Conservation (phyloP, 92 coral and sea anemone species). For the Galaxea fascicularis region DNA sequence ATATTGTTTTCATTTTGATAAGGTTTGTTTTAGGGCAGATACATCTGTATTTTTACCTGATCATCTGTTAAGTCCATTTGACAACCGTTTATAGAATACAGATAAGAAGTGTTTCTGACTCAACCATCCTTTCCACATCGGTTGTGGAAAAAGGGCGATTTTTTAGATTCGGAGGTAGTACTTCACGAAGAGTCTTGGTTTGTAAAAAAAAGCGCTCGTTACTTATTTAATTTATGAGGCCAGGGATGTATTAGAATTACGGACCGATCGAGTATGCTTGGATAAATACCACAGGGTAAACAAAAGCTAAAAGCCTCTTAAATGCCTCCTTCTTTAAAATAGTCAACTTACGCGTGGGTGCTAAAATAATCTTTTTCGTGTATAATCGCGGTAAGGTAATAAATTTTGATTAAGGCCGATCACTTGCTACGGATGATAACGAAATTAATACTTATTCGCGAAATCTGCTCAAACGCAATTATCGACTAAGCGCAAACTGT, state of each 20-base stretch:
- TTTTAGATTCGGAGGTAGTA: too few species aligned
- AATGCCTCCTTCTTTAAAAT: background rate
- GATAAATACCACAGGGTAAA: background rate
- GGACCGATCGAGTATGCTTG: background rate
- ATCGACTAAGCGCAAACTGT: background rate
- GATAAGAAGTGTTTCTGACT: too few species aligned
- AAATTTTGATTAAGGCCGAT: background rate
- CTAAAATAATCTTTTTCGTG: constrained; percentile 7
- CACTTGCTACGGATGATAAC: background rate
- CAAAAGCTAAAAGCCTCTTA: background rate
- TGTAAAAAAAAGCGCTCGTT: too few species aligned
- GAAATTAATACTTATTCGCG: background rate
- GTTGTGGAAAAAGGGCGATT: too few species aligned
- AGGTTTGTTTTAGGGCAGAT: too few species aligned
- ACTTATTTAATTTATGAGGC: background rate
- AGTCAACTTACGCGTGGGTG: background rate
- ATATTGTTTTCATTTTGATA: too few species aligned
- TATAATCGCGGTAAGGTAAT: background rate
- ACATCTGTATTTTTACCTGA: too few species aligned
- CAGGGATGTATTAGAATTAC: background rate
- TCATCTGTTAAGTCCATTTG: too few species aligned
- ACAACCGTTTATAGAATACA: too few species aligned
- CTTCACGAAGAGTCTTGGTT: too few species aligned
- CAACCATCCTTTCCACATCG: too few species aligned
- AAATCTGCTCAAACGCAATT: background rate